Conservation (phyloP, 2,797 vertebrate species). For the Acrossocheilus fasciatus region DNA sequence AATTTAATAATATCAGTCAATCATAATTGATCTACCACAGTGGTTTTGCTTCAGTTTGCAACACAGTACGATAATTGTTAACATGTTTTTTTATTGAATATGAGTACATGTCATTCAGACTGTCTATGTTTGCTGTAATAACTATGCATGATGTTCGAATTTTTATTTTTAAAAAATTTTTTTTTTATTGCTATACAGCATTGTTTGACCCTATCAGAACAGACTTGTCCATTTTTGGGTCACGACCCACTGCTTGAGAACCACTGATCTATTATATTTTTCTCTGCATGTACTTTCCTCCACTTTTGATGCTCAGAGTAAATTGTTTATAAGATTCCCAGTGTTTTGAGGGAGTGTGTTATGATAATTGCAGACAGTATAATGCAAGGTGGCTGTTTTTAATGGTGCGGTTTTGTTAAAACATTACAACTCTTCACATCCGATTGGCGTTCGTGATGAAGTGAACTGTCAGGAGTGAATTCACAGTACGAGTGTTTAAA, state of each 20-base stretch:
- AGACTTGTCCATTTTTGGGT: slow-evolving; percentile 1
- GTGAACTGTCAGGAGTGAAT: slow-evolving; percentile 43
- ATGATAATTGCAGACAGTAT: slow-evolving; percentile 3
- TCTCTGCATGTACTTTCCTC: neutral
- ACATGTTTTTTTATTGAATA: neutral
- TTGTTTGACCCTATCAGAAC: neutral
- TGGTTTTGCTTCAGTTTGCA: neutral
- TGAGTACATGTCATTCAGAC: neutral
- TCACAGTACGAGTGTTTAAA: slow-evolving; percentile 39
- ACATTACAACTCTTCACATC: slow-evolving; percentile 28
- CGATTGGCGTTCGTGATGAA: slow-evolving; percentile 32
- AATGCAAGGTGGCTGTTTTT: slow-evolving; percentile 24
- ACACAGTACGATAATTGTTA: neutral
- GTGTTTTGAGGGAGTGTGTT: slow-evolving; percentile 4
- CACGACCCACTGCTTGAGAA: neutral
- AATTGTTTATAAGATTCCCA: slow-evolving; percentile 9
- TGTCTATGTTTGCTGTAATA: neutral
- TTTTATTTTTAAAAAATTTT: neutral
- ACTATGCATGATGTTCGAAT: neutral
- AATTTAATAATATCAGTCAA: slow-evolving; percentile 8
- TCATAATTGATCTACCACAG: neutral
- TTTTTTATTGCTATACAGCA: neutral
- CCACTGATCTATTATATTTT: neutral
- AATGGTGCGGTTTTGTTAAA: slow-evolving; percentile 21
- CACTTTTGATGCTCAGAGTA: neutral